Base-by-base conservation (phyloP, 2,797 vertebrate genomes). In the Leptatherina wallacei region DNA sequence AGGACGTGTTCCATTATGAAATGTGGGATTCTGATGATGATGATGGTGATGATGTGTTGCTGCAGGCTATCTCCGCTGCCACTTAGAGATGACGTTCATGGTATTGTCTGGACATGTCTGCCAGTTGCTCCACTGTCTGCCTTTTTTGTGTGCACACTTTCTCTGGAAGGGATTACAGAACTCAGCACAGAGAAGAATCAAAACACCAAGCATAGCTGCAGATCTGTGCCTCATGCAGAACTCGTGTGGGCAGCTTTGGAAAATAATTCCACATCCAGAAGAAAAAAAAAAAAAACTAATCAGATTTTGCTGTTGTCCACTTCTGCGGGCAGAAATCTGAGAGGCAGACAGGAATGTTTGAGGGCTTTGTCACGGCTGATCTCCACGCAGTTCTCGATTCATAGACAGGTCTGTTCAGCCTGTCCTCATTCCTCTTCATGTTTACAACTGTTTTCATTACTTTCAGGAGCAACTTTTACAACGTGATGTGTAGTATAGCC, bases 391-490 rank as follows among this genome's bases (percentile, higher is more conserved):
- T 78, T 83, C 72, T 77, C 58, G 22, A 65, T 72, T 58, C 55
- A 16, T 69, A 86, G 88, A 91, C 91, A 90, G 87, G 91, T 92
- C 87, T 80, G 92, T 89, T 93, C 85, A 83, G 90, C 88, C 63
- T 47, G 75, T 91, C 82, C 79, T 91, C 88, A 90, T 92, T 92
- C 90, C 88, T 92, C 52, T 27, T 75, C 67, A 10, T 65, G 78
- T 84, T 78, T 78, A 62, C 69, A 65, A 82, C 80, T 70, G 71
- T 89, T 88, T 80, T 76, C 20, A 20, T 83, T 76, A 20, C 71
- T 77, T 77, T 82, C 71, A 35, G 69, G 62, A 74, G 69, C 65
- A 2, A 33, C 61, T 33, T 61, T 62, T 62, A 11, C 38, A 51
- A 24, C 30, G 67, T 54, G 33, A 62, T 22, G 24, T 84, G 78